Base-by-base conservation (phyloP, 2,888 invertebrate species). In the Drosophila meridiana region DNA sequence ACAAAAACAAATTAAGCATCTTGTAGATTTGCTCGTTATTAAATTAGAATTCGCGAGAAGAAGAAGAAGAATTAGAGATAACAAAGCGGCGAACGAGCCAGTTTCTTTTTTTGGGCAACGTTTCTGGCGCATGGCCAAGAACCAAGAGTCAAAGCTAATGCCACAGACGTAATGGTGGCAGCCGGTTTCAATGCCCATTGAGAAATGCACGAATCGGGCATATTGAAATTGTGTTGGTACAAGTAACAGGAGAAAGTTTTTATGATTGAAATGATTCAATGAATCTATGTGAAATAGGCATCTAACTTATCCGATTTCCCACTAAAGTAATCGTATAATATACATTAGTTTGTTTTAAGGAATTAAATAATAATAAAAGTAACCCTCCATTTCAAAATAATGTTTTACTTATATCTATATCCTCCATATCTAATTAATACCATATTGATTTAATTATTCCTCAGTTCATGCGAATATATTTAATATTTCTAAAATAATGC, bases 51-150 rank as follows among this genome's bases (percentile, higher is more conserved):
- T 66, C n/a, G 32, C 30, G 47, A 59, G 9, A 32, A 47, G 36
- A 52, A 52, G 40, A 50, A 30, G 42, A 60, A n/a, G 28, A 34
- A n/a, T 28, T 0, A 4, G 26, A 61, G 57, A 63, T 47, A 65
- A 64, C 68, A 72, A 67, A 64, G 66, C 66, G 52, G 52, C 69
- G 34, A 48, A 40, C 50, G 40, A 62, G 78, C 78, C 62, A 78
- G 65, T 68, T 76, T 50, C 13, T 36, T 14, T 42, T 68, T 80
- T 69, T 11, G 14, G 61, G 69, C 69, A 71, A 64, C 66, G 56
- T 66, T 72, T 77, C 72, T 87, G 69, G 82, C 80, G 73, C 85
- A 82, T 76, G 85, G 85, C 76, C 85, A 80, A 85, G 72, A 82
- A 68, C 72, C 14, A 55, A 56, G 40, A 56, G 56, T 26, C 70